Conservation (phyloP, 2,888 invertebrate genomes). For the Teleogryllus oceanicus region DNA sequence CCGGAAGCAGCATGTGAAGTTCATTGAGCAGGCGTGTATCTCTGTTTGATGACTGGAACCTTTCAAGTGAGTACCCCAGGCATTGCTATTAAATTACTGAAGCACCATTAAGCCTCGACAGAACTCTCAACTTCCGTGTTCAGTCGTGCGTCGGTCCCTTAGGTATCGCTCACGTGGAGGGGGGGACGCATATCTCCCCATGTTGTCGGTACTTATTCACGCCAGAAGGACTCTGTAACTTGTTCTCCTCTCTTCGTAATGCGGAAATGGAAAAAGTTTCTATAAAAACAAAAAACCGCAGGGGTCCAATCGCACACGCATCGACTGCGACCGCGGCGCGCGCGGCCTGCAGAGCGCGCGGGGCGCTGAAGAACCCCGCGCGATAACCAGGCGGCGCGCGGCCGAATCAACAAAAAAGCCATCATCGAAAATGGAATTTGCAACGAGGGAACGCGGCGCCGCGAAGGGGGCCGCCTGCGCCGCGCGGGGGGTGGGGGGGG, state of each 20-base stretch:
- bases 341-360: not conserved
- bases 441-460: not conserved
- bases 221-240: too few species aligned
- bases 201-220: too few species aligned
- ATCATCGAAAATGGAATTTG: conserved; percentile 9
- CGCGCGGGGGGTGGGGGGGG: too few species aligned
- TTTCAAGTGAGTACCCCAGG: not conserved
- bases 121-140: not conserved
- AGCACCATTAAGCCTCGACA: not conserved
- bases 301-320: not conserved
- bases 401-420: not conserved
- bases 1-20: too few species aligned
- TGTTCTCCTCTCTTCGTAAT: not conserved
- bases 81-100: not conserved
- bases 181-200: too few species aligned
- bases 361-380: not conserved
- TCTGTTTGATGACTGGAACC: too few species aligned
- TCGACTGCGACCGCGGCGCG: not conserved
- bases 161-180: too few species aligned
- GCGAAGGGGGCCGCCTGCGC: not conserved
- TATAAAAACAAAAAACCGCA: not conserved
- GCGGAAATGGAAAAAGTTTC: conserved; percentile 10
- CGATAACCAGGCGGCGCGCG: not conserved
- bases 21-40: too few species aligned
- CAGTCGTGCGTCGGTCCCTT: not conserved